Evolutionary conservation across 2,797 vertebrate species (phyloP).

Genomic region (Malurus leucopterus): DNA sequence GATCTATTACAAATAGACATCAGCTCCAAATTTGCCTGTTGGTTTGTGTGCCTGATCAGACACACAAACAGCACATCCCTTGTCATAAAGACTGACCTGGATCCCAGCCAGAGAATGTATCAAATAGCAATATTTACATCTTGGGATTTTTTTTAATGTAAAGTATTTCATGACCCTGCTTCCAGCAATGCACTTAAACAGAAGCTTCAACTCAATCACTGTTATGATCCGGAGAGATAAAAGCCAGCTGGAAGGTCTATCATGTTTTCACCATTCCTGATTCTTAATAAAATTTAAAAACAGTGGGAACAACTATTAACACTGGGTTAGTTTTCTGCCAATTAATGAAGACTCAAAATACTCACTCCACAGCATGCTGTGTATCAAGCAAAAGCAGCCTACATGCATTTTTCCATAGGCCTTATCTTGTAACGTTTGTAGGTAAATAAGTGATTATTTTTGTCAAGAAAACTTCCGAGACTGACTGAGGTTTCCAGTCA

Average conservation of each 20-base stretch:
- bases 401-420: not conserved
- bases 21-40: not conserved
- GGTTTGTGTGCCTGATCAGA: not conserved
- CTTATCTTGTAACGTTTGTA: not conserved
- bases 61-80: not conserved
- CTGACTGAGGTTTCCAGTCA: not conserved
- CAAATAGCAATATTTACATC: not conserved
- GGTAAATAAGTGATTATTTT: not conserved
- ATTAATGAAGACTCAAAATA: not conserved
- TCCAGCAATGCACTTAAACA: not conserved
- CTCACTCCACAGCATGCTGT: rapidly evolving
- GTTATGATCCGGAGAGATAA: not conserved
- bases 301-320: not conserved
- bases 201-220: not conserved
- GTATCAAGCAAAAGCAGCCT: not conserved
- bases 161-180: not conserved
- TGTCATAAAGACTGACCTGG: not conserved
- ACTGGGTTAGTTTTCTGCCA: not conserved
- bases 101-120: not conserved
- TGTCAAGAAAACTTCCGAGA: not conserved
- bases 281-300: not conserved
- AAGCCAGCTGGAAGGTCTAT: not conserved
- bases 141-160: not conserved
- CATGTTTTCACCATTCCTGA: not conserved
- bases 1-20: not conserved